Evolutionary conservation across 2,797 vertebrate genomes (phyloP), one percentile per base, ranked within the genome.

Genomic region (Threskiornis aethiopicus): DNA sequence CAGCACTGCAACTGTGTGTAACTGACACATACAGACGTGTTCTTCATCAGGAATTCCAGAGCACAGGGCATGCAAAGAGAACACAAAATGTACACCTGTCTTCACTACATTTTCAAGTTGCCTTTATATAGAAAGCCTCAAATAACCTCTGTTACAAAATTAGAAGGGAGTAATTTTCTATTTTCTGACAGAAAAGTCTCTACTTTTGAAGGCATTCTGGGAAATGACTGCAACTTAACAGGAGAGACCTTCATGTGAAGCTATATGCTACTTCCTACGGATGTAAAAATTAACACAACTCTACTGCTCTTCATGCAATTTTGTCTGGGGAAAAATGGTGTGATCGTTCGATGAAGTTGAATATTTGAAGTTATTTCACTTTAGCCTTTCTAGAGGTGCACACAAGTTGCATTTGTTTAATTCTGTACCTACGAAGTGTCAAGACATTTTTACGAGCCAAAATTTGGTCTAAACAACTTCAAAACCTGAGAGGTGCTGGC

Each of bases 271-370:
- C 80, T 64, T 96, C 44, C 42, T 25, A 20, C 4, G 61, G 61
- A 84, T 59, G 76, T 24, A 86, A 76, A 93, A 93, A 79, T 76
- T 82, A 95, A 95, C 59, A 84, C 89, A 71, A 67, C 13, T 71
- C 51, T 51, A 31, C 61, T 71, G 35, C 22, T 47, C 71, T 87
- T 92, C 49, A 41, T 33, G 39, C 24, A 42, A 8, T 61, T 90
- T 87, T 78, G 29, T 59, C 67, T 39, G 52, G 12, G 52, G 35
- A 69, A 84, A 76, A 87, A 62, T 5, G 3, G 14, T 65, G 51
- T 31, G 37, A 82, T 69, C 57, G 79, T 92, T 79, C 84, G 37
- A 47, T 46, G 42, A 66, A 75, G 57, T 42, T 44, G 22, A 84
- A 54, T 93, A 80, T 72, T 70, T 77, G 75, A 96, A 91, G 62